Evolutionary conservation across 2,113 vertebrate genomes (phyloP), one percentile per base, ranked within the genome.

Genomic region (Rhinolophus ferrumequinum): DNA sequence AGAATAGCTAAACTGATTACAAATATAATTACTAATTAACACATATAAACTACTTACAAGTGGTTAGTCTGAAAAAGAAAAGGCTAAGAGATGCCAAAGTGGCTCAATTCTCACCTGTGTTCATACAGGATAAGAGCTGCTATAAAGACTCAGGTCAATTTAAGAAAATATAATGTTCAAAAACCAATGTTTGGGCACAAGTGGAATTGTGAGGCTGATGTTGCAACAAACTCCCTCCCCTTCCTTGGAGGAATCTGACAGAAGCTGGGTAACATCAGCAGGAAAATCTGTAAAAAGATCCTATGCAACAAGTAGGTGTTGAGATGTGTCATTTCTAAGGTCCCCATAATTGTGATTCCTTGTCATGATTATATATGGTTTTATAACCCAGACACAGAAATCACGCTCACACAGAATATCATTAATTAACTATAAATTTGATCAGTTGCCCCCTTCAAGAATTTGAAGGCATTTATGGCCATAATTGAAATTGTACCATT

Each of bases 21-120:
- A 66, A 64, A 75, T 72, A 76, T 84, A 93, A 85, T 90, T 80
- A 88, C 77, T 77, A 73, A 91, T 94, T 76, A 83, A 19, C 70
- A 58, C 24, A 82, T 77, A 96, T 95, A 94, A 93, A 80, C 35
- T 50, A 88, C 94, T 95, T 93, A 88, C 13, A 95, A 94, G 94
- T 93, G 81, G 76, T 77, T 62, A 79, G 28, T 54, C 67, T 72
- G 81, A 94, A 69, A 4, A 73, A 91, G 70, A 72, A 90, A 85
- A 84, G 15, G 22, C 67, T 38, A 54, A 86, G 73, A 84, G 54
- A 62, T 44, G 54, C 12, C n/a, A 54, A 79, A 82, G 64, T 58
- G 66, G 6, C 12, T 90, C 69, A 19, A 33, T 58, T 76, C 21
- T 60, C 86, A 75, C 9, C 16, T 64, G 26, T n/a, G 69, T 77